Evolutionary conservation across 2,888 invertebrate species (phyloP), one percentile per base, ranked within the genome.

Genomic region (Pseudoips prasinana): DNA sequence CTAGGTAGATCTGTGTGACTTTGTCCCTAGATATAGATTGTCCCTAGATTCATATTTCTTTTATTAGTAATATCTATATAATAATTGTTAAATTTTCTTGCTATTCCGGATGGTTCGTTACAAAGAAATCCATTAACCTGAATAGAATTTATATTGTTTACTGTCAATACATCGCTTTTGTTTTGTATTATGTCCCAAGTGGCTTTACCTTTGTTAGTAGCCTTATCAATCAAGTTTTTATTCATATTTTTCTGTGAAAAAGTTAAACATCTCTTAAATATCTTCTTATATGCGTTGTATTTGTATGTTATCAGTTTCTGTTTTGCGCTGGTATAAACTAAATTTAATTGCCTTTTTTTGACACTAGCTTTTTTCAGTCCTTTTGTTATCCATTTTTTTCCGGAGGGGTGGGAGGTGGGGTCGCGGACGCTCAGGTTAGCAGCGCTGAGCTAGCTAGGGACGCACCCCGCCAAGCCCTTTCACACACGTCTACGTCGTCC

Each of bases 141-240:
- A 6, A 22, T 22, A n/a, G 22, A 22, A 6, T 22, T n/a, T 7
- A 22, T 22, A n/a, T n/a, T 22, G n/a, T 22, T n/a, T 22, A n/a
- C 7, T 22, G 22, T 22, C 3, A 3, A n/a, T 22, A n/a, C n/a
- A 22, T 22, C 22, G 7, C 7, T 22, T 22, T 22, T 22, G 7
- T n/a, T n/a, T n/a, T 23, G 22, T 17, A 29, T 29, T 5, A 29
- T 6, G 6, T 22, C 7, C 22, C 22, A 29, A 1, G 29, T 29
- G 1, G 29, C 29, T 23, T 29, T 30, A 23, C 30, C 17, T 24
- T 18, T 30, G 7, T 30, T 30, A 18, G 9, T 23, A 24, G 24
- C 14, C 2, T 8, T 7, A 2, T 8, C 1, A 3, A 30, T 1
- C 8, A 18, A 18, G 2, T 33, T 33, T 25, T 6, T 10, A 18